Percentiles rank a stretch among this genome's conserved stretches.
These are phyloP conservation scores for Leucophenga varia DNA, from an alignment of 1,140 invertebrate species.

Conservation along the genomic window DNA sequence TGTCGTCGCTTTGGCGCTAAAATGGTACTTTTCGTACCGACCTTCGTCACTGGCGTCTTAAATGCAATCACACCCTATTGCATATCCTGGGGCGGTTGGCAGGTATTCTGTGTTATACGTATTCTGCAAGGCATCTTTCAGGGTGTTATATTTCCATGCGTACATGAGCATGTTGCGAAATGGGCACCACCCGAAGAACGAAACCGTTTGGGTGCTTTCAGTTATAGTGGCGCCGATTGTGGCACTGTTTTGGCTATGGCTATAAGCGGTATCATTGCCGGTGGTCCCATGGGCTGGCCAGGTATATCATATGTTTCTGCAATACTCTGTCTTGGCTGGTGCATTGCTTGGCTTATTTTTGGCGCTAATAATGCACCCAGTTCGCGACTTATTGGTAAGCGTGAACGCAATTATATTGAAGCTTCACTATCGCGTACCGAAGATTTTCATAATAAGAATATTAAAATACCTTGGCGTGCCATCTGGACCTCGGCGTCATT, in stretches of 20 bases:
- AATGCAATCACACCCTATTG: constrained; percentile 57
- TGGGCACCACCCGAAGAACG: constrained; percentile 62
- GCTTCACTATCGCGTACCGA: constrained; percentile 35
- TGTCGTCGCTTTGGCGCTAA: constrained; percentile 68
- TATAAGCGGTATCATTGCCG: constrained; percentile 65
- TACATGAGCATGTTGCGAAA: constrained; percentile 63
- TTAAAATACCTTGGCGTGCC: constrained; percentile 67
- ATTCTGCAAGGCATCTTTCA: constrained; percentile 76
- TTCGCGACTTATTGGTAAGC: constrained; percentile 61
- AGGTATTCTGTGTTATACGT: constrained; percentile 63
- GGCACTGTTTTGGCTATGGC: constrained; percentile 74
- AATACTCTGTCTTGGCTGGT: constrained; percentile 62
- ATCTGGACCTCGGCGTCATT: constrained; percentile 79
- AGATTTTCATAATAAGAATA: constrained; percentile 45
- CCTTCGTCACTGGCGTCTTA: constrained; percentile 55
- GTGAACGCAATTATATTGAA: constrained; percentile 68
- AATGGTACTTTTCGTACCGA: constrained; percentile 62
- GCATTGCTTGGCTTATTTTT: constrained; percentile 63
- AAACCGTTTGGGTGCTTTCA: constrained; percentile 61
- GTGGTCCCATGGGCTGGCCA: constrained; percentile 70
- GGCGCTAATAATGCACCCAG: constrained; percentile 68
- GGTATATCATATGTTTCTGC: constrained; percentile 78
- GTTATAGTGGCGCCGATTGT: constrained; percentile 68
- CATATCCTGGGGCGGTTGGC: constrained; percentile 58
- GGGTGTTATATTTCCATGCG: constrained; percentile 76